Evolutionary conservation across 2,113 vertebrate genomes (phyloP), one percentile per base, ranked within the genome.

Genomic region (Genyomyrus donnyi): DNA sequence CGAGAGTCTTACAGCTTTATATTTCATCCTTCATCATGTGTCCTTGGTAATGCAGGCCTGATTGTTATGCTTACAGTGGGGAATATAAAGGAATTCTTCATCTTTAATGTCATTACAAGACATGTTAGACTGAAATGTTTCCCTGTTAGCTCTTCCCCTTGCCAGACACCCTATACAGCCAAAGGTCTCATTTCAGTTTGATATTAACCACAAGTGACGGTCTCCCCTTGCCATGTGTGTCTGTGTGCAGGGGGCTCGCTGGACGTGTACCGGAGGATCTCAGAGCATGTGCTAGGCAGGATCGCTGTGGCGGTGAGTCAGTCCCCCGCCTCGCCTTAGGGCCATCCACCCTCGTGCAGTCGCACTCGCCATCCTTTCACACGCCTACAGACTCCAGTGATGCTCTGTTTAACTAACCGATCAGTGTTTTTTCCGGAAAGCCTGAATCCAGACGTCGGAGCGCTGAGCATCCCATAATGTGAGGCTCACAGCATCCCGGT

Each of bases 211-310:
- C 66, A 74, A 11, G 66, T 74, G 27, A 39, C 17, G 3, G 15
- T 77, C 10, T 77, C 19, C 87, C 4, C 17, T 66, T 39, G 3
- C 35, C 21, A 31, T 13, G 85, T 35, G 87, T 62, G 35, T 88
- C 35, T 77, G 87, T 88, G 92, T 93, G 86, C 95, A 99, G 98
- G 98, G 62, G 98, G 98, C 39, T 99, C 98, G 89, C 95, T 99
- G 95, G 98, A 99, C 91, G 98, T 99, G 89, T 99, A 97, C 92
- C 96, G 98, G 91, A 97, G 95, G 92, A 97, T 99, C 88, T 97
- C 98, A 50, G 98, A 99, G 77, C 97, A 98, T 0, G 98, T 99
- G 0, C 94, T 99, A 0, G 98, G 98, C 24, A 96, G 98, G 92
- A 99, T 99, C 89, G 97, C 98, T 19, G 97, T 98, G 89, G 97